Base-by-base conservation (phyloP, 2,113 vertebrate genomes). In the Lates calcarifer region DNA sequence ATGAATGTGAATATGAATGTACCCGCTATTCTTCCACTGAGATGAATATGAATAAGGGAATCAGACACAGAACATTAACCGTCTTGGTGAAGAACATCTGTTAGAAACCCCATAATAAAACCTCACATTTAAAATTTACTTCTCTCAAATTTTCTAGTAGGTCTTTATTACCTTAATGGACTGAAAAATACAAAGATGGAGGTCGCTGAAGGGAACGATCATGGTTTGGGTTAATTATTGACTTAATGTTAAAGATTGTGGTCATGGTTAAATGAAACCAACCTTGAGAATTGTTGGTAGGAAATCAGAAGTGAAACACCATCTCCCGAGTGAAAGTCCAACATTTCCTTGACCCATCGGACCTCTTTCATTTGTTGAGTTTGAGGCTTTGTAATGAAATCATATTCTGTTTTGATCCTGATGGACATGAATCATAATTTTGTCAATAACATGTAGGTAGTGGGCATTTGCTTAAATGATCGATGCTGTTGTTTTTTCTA, bases 1-100 rank as follows among this genome's bases (percentile, higher is more conserved):
- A 17, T 24, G 69, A 39, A 75, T 66, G 65, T 62, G 58, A 64
- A 55, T 70, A 82, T 74, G 51, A 67, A 47, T 37, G 24, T 53
- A 69, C 63, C 41, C 14, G n/a, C 60, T 47, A 13, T 3, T 67
- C 47, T 24, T 68, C 35, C 39, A 63, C n/a, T 53, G 35, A 79
- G 62, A 73, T 64, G 72, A 75, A 80, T 72, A 67, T 71, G 33
- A 72, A 58, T 49, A 5, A 66, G 41, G 28, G 15, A 47, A 62
- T 74, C 47, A 68, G 71, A 83, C 31, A 33, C 65, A 63, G 66
- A 62, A 62, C 53, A 69, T 74, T 69, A 77, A 72, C 33, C 26
- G n/a, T 58, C 35, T 37, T 6, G 3, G 33, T 43, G 28, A 64
- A 49, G 22, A 57, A 57, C 45, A 75, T 82, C 71, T 84, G 37